These are phyloP conservation scores for Axis porcinus DNA, from an alignment of 2,113 vertebrate genomes.

Conservation along the genomic window DNA sequence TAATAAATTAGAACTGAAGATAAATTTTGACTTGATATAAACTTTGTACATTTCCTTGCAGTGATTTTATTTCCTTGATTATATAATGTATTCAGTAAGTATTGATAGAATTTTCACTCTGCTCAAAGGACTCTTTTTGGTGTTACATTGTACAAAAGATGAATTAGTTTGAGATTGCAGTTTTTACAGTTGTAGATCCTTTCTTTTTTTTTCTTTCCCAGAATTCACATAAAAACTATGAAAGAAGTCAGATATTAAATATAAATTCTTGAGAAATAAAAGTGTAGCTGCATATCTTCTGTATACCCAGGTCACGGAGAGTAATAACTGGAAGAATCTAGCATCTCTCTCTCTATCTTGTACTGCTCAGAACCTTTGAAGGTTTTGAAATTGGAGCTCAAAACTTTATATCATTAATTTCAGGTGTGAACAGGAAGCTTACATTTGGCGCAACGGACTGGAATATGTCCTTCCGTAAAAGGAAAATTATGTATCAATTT, in stretches of 20 bases:
- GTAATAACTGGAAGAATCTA: not conserved
- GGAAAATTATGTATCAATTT: not conserved
- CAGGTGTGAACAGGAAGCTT: not conserved
- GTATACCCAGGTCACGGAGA: not conserved
- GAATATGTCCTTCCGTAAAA: not conserved
- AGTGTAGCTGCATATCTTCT: not conserved
- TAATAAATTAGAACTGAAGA: not conserved
- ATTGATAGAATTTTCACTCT: not conserved
- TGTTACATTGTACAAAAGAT: not conserved
- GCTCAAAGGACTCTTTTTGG: not conserved
- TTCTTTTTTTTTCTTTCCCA: not conserved
- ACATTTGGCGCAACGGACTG: not conserved
- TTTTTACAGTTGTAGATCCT: not conserved
- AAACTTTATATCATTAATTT: not conserved
- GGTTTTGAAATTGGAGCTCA: not conserved
- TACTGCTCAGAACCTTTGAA: not conserved
- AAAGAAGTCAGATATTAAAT: not conserved
- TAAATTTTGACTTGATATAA: not conserved
- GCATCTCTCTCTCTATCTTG: accelerated
- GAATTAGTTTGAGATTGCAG: not conserved
- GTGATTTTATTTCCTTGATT: not conserved
- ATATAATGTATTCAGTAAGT: not conserved
- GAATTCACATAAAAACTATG: not conserved
- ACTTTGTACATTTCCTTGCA: not conserved
- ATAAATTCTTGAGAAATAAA: not conserved